A percentile compares a stretch with the other conserved stretches of the same genome.
Conservation (phyloP, 2,888 invertebrate genomes). For the Geophilus truncorum region DNA sequence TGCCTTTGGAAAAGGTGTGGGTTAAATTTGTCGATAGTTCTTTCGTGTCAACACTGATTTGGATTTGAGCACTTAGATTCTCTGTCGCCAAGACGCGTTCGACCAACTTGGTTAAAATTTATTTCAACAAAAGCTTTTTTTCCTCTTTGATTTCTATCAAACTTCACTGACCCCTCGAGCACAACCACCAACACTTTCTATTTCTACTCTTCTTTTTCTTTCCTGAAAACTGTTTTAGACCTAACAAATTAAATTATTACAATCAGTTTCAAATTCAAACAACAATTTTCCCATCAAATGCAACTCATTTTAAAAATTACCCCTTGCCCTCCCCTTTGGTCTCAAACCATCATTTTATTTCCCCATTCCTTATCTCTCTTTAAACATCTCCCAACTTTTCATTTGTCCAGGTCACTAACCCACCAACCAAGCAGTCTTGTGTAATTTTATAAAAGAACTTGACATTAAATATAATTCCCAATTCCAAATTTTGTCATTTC, state of each 20-base stretch:
- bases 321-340: not conserved
- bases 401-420: not conserved
- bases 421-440: not conserved
- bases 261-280: not conserved
- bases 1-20: slow-evolving; percentile 18
- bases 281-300: not conserved
- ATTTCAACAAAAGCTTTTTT: not conserved
- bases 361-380: not conserved
- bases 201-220: not conserved
- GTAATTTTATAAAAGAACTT: not conserved
- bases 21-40: slow-evolving; percentile 27
- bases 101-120: not conserved
- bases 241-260: too few relatives aligned
- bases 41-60: slow-evolving; percentile 27
- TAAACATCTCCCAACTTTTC: not conserved
- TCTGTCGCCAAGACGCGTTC: not conserved
- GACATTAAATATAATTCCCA: slow-evolving; percentile 18
- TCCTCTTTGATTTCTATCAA: not conserved
- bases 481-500: slow-evolving; percentile 20
- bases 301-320: not conserved
- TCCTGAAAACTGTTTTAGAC: too few relatives aligned
- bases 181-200: not conserved
- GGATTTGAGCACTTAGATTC: slow-evolving; percentile 21
- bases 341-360: not conserved
- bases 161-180: not conserved